Evolutionary conservation across 2,888 invertebrate species (phyloP), one percentile per base, ranked within the genome.

Genomic region (Agelastica alni): DNA sequence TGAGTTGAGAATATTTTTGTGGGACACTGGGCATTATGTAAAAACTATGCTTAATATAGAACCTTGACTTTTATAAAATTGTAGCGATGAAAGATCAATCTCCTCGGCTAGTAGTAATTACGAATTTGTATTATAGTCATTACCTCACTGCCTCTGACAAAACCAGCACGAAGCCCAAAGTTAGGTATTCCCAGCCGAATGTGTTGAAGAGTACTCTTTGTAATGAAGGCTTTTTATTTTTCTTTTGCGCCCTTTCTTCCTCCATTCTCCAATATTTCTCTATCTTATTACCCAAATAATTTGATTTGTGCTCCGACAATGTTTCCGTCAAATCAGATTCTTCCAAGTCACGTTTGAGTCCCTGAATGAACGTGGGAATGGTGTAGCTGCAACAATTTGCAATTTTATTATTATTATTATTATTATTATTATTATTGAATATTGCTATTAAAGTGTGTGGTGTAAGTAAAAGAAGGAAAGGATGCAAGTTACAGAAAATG

Each of bases 381-480:
- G 87, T 82, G 83, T 87, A 89, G 70, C 89, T 89, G 74, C 48
- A 77, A 70, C n/a, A n/a, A n/a, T n/a, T n/a, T n/a, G n/a, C n/a
- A n/a, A n/a, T n/a, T n/a, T n/a, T n/a, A n/a, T n/a, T n/a, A n/a
- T n/a, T n/a, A n/a, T n/a, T n/a, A n/a, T n/a, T n/a, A n/a, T n/a
- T n/a, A n/a, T n/a, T n/a, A n/a, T n/a, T n/a, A n/a, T n/a, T n/a
- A n/a, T n/a, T n/a, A n/a, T n/a, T n/a, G n/a, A n/a, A n/a, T n/a
- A n/a, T n/a, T n/a, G n/a, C n/a, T n/a, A n/a, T n/a, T n/a, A n/a
- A n/a, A n/a, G n/a, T n/a, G n/a, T n/a, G n/a, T n/a, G n/a, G n/a
- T n/a, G n/a, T n/a, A n/a, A n/a, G n/a, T n/a, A n/a, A n/a, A n/a
- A n/a, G n/a, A n/a, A n/a, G n/a, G n/a, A n/a, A n/a, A n/a, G n/a